Conservation (phyloP, 2,113 vertebrate species). For the Pedetes capensis region DNA sequence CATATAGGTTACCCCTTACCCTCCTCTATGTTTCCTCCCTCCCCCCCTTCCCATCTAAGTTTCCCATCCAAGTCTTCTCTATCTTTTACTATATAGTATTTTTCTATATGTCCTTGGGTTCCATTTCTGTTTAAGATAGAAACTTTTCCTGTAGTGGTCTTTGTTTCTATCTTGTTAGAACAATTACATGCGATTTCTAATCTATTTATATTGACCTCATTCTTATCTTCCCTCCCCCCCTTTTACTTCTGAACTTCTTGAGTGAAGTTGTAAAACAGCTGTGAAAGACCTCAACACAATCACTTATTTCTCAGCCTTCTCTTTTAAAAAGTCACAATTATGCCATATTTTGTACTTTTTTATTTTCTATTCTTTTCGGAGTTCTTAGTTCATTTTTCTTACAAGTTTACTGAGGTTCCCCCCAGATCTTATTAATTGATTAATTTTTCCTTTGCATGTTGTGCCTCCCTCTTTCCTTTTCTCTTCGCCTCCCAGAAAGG, state of each 20-base stretch:
- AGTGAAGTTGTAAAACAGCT: background rate
- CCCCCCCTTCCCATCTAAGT: no score
- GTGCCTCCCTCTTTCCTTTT: background rate
- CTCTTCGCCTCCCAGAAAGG: background rate
- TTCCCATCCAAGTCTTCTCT: no score
- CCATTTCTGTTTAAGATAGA: no score
- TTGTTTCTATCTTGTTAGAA: no score
- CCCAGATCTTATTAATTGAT: background rate
- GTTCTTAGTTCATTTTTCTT: constrained; percentile 2
- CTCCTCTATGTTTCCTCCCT: no score
- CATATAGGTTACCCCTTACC: no score
- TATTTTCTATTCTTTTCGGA: background rate
- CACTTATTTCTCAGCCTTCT: background rate
- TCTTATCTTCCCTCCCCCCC: background rate
- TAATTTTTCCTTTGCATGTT: background rate
- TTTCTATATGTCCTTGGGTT: no score
- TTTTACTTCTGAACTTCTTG: background rate
- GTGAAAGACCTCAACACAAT: background rate
- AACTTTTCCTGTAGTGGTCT: no score
- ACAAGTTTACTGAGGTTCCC: background rate
- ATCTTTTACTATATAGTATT: no score
- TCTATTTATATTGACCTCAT: no score
- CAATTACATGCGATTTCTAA: no score
- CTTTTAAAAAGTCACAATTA: background rate
- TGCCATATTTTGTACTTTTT: background rate